Percentiles rank a stretch among this genome's conserved stretches.
Evolutionary conservation across 2,888 invertebrate species (phyloP).

Genomic region (Campoletis raptor): DNA sequence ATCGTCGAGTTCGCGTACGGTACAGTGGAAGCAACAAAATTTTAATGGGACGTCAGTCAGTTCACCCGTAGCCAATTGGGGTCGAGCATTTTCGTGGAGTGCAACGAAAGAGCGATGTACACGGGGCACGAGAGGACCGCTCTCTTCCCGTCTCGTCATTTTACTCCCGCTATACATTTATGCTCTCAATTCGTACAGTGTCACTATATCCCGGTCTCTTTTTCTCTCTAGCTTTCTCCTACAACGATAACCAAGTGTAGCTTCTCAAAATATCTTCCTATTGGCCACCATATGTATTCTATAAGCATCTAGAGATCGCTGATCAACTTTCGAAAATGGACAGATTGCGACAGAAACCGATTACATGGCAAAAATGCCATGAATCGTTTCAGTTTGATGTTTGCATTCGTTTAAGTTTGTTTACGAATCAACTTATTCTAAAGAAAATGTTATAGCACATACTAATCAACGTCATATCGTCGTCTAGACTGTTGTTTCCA

Average conservation of each 20-base stretch:
- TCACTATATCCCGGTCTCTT: conserved; percentile 20
- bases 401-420: background rate
- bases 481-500: too few relatives aligned
- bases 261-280: conserved; percentile 57
- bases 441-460: background rate
- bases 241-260: conserved; percentile 24
- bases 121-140: conserved; percentile 25
- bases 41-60: conserved; percentile 68
- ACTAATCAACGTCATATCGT: background rate
- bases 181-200: conserved; percentile 48
- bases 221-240: background rate
- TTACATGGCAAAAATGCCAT: background rate
- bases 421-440: background rate
- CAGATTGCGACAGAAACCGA: background rate
- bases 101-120: conserved; percentile 18
- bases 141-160: conserved; percentile 48
- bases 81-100: conserved; percentile 67
- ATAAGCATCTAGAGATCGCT: conserved; percentile 1
- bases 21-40: conserved; percentile 42
- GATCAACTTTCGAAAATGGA: background rate
- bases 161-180: conserved; percentile 34
- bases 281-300: conserved; percentile 19
- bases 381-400: background rate
- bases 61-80: conserved; percentile 65
- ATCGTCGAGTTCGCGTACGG: conserved; percentile 16